phyloP scores from a whole-genome alignment of 2,888 invertebrate species.

The Tolmerus cingulatus region DNA sequence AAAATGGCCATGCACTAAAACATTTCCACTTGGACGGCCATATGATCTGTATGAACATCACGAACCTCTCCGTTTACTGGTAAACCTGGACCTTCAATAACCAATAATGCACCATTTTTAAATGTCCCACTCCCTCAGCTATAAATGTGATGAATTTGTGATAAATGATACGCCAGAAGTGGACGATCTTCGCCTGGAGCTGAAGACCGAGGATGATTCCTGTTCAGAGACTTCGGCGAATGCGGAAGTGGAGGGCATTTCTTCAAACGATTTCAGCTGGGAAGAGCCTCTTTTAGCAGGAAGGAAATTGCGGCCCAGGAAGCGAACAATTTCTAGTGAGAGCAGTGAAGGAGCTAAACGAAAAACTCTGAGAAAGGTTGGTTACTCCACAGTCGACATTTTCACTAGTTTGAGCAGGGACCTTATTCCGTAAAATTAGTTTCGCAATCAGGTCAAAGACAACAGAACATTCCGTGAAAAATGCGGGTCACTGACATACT shows the following conservation, averaged over 20 bases:
- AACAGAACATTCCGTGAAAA: too few relatives aligned
- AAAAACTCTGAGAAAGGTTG: constrained; percentile 48
- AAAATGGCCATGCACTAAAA: constrained; percentile 77
- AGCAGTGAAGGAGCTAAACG: constrained; percentile 49
- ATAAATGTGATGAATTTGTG: constrained; percentile 81
- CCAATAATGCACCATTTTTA: neutral
- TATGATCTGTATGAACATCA: constrained; percentile 79
- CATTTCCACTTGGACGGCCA: constrained; percentile 74
- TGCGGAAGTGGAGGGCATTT: constrained; percentile 52
- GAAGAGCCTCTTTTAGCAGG: constrained; percentile 51
- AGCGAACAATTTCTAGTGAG: constrained; percentile 54
- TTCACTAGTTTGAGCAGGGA: neutral
- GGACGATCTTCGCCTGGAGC: constrained; percentile 68
- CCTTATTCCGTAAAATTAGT: too few relatives aligned
- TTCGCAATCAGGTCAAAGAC: too few relatives aligned
- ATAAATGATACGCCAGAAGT: constrained; percentile 73
- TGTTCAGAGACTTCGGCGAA: constrained; percentile 60
- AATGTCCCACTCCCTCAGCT: constrained; percentile 66
- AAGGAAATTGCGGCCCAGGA: constrained; percentile 53
- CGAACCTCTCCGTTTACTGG: constrained; percentile 79
- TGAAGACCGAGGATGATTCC: constrained; percentile 59
- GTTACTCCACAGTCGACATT: too few relatives aligned
- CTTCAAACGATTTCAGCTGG: constrained; percentile 55
- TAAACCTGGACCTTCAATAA: constrained; percentile 56
- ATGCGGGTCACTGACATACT: too few relatives aligned